Conservation (phyloP, 2,888 invertebrate species). For the Orthosia gothica region DNA sequence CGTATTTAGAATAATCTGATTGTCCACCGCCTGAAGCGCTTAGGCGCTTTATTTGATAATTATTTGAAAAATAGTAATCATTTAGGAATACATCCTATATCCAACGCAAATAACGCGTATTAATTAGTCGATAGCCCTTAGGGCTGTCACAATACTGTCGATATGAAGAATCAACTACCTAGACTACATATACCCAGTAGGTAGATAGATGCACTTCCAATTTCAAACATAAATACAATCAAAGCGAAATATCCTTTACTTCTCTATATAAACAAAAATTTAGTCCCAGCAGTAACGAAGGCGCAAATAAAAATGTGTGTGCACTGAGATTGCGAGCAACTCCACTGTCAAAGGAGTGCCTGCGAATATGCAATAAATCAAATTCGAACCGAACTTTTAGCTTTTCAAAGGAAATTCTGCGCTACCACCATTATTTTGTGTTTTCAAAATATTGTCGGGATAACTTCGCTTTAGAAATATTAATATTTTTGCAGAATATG, state of each 20-base stretch:
- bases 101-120: too few species aligned
- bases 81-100: too few species aligned
- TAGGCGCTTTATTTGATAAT: too few species aligned
- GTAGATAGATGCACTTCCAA: constrained; percentile 17
- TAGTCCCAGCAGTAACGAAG: constrained; percentile 58
- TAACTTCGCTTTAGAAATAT: constrained; percentile 50
- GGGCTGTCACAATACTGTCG: too few species aligned
- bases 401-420: constrained; percentile 62
- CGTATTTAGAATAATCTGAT: too few species aligned
- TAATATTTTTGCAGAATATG: constrained; percentile 28
- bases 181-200: background rate
- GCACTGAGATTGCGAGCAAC: constrained; percentile 64
- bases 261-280: constrained; percentile 55
- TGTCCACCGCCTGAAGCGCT: too few species aligned
- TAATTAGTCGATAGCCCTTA: too few species aligned
- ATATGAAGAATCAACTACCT: background rate
- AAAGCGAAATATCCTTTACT: constrained; percentile 34
- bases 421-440: constrained; percentile 53
- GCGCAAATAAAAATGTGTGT: constrained; percentile 68
- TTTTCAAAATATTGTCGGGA: constrained; percentile 54
- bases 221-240: constrained; percentile 29
- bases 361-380: constrained; percentile 73
- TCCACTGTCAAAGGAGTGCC: constrained; percentile 67
- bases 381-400: constrained; percentile 68
- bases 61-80: too few species aligned